phyloP scores from a whole-genome alignment of 2,888 invertebrate species.

The Bimastos eiseni region DNA sequence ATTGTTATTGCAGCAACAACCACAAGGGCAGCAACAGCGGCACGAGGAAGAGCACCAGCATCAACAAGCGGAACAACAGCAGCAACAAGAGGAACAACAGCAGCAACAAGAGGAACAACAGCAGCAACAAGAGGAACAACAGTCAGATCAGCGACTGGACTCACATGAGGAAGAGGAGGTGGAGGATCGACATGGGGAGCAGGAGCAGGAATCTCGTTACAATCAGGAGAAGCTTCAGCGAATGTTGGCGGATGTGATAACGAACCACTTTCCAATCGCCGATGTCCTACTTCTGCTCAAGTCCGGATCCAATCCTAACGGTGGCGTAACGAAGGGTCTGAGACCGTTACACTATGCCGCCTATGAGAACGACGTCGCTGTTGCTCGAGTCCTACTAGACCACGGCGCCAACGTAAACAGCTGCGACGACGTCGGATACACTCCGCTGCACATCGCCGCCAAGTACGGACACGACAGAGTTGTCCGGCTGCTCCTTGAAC shows the following conservation, averaged over 20 bases:
- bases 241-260: slow-evolving; percentile 86
- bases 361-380: slow-evolving; percentile 79
- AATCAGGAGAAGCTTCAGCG: slow-evolving; percentile 68
- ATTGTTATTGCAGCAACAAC: background rate
- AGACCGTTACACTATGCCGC: slow-evolving; percentile 89
- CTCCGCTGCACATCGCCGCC: slow-evolving; percentile 85
- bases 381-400: slow-evolving; percentile 78
- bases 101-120: background rate
- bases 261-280: slow-evolving; percentile 81
- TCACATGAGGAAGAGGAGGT: background rate
- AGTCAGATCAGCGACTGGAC: no score
- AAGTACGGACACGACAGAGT: slow-evolving; percentile 73
- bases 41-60: background rate
- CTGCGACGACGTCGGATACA: slow-evolving; percentile 85
- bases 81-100: background rate
- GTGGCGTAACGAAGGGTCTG: slow-evolving; percentile 81
- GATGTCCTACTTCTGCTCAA: slow-evolving; percentile 82
- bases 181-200: background rate
- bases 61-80: background rate
- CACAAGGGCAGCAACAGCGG: background rate
- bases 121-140: background rate
- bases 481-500: slow-evolving; percentile 71
- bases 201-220: slow-evolving; percentile 26
- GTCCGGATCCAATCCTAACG: slow-evolving; percentile 72
- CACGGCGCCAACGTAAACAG: slow-evolving; percentile 66